Evolutionary conservation across 1,140 invertebrate species (phyloP).

Genomic region (Trinorchestia longiramus): DNA sequence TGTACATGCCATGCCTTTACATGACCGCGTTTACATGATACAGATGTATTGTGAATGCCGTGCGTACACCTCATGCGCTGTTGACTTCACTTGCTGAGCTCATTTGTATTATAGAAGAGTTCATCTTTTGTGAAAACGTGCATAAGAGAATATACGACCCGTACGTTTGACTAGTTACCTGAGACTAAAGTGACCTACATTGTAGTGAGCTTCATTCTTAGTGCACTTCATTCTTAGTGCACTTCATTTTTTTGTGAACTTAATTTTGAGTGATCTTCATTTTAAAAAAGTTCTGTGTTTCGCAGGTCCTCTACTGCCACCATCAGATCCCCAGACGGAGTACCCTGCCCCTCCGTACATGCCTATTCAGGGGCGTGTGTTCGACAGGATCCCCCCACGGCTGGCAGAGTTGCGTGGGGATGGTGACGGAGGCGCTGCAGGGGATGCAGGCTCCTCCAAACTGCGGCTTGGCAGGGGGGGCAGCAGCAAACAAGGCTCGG

Average conservation of each 20-base stretch:
- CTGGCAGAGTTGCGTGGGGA: neutral
- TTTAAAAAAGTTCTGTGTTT: neutral
- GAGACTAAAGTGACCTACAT: too few species aligned
- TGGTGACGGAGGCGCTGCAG: neutral
- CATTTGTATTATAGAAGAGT: too few species aligned
- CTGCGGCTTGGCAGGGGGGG: conserved; percentile 16
- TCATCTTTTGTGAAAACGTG: too few species aligned
- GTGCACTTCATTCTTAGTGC: too few species aligned
- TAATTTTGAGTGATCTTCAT: neutral
- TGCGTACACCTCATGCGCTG: neutral
- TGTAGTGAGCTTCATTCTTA: too few species aligned
- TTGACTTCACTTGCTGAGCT: too few species aligned
- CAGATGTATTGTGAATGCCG: neutral
- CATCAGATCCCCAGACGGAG: neutral
- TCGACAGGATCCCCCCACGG: neutral
- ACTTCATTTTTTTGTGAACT: neutral
- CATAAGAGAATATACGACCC: too few species aligned
- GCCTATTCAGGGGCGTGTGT: conserved; percentile 35
- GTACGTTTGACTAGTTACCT: too few species aligned
- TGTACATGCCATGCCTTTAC: neutral
- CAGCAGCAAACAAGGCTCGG: neutral
- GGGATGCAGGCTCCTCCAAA: neutral
- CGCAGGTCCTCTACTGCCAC: neutral
- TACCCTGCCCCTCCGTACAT: conserved; percentile 54
- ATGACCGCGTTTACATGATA: neutral